These are phyloP conservation scores for Chrysemys picta DNA, from an alignment of 2,113 vertebrate species.

Conservation along the genomic window DNA sequence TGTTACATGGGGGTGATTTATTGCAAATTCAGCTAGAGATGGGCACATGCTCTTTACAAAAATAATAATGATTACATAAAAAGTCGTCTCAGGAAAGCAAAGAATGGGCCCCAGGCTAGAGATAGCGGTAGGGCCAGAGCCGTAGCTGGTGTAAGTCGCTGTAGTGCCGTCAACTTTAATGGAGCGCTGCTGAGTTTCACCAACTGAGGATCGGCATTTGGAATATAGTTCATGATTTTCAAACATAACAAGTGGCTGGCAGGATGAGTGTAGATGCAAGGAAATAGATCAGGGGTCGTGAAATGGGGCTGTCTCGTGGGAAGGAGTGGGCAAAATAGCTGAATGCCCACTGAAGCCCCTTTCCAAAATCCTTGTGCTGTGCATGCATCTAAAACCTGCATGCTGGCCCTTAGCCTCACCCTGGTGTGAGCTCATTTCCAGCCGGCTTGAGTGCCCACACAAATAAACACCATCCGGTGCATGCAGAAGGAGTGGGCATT, in stretches of 20 bases:
- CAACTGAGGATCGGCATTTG: fast-evolving
- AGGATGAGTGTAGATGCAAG: neutral
- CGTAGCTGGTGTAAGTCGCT: neutral
- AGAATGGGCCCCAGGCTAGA: neutral
- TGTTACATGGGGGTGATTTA: neutral
- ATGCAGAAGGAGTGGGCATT: neutral
- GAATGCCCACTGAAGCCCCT: fast-evolving
- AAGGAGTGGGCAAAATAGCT: neutral
- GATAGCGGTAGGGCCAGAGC: neutral
- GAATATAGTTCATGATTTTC: neutral
- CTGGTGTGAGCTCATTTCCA: neutral
- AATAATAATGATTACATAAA: fast-evolving
- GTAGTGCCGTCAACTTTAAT: neutral
- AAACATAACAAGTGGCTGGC: neutral
- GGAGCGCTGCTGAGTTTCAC: neutral
- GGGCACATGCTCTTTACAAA: fast-evolving
- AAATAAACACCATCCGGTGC: neutral
- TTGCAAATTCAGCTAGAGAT: neutral
- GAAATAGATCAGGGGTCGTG: fast-evolving
- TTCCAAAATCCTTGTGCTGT: neutral
- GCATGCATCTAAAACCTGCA: neutral
- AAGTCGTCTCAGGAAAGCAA: neutral
- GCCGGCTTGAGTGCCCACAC: neutral
- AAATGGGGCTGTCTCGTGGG: too few relatives aligned
- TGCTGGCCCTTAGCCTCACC: neutral